Evolutionary conservation across 2,113 vertebrate genomes (phyloP), one percentile per base, ranked within the genome.

Genomic region (Arvicanthis niloticus): DNA sequence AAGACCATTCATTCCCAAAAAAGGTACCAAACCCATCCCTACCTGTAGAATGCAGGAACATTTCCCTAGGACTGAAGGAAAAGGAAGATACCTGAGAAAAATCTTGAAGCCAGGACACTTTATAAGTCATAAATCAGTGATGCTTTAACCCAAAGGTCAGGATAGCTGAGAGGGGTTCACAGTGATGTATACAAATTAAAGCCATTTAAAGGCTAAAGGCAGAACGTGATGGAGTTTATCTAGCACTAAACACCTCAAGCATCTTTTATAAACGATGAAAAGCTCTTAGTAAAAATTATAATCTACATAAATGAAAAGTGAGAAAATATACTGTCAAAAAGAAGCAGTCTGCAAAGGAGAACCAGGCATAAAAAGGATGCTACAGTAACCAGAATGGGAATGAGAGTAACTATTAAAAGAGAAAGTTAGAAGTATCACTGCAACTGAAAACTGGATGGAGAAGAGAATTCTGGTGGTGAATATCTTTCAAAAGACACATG

Each of bases 291-390:
- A 76, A 45, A 51, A 89, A 93, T 70, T 42, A 22, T 10, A n/a
- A 42, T 17, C 80, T 34, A 48, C 68, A 3, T 42, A 53, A 45
- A 48, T 7, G 40, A 72, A 93, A 91, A 87, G 34, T 29, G 73
- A 85, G 48, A 88, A 85, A 81, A 80, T 53, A 37, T 16, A 48
- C 0, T 21, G 87, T 85, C 24, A 42, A 22, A 31, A 65, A 76
- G 45, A 88, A 95, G 53, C 11, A 81, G 42, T 65, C 75, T 42
- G 34, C 16, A 53, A 51, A 94, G 4, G 60, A 81, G 73, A 95
- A 82, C 17, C 22, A 67, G 53, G 31, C 16, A 2, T 8, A 31
- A 19, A 60, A 60, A 15, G 21, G 3, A 67, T 17, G 8, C 42
- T 34, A 37, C 88, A 67, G n/a, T 8, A 16, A 75, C 51, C 88